Conservation (phyloP, 2,888 invertebrate species). For the Leucoma salicis region DNA sequence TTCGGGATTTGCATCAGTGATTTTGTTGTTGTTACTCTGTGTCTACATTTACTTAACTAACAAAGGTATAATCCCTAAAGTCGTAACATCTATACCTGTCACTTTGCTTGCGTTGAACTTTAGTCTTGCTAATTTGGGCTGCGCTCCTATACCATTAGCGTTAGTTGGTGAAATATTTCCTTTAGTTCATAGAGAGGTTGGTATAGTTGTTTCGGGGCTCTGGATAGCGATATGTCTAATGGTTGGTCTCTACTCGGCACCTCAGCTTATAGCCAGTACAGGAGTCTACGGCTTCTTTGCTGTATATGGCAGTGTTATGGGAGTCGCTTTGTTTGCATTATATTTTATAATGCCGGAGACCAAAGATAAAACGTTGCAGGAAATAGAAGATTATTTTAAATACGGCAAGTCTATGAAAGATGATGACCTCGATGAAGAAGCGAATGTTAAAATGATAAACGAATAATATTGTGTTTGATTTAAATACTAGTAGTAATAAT, state of each 20-base stretch:
- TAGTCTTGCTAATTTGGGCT: slow-evolving; percentile 36
- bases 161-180: slow-evolving; percentile 43
- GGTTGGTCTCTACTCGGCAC: slow-evolving; percentile 24
- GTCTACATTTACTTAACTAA: slow-evolving; percentile 27
- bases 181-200: slow-evolving; percentile 34
- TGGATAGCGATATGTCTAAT: slow-evolving; percentile 22
- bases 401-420: slow-evolving; percentile 18
- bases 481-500: too few species aligned
- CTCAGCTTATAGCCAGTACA: slow-evolving; percentile 27
- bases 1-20: slow-evolving; percentile 42
- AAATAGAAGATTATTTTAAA: slow-evolving; percentile 41
- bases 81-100: slow-evolving; percentile 28
- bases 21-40: slow-evolving; percentile 29
- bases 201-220: slow-evolving; percentile 30
- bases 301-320: slow-evolving; percentile 32
- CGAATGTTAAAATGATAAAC: slow-evolving; percentile 19
- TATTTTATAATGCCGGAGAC: slow-evolving; percentile 43
- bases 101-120: slow-evolving; percentile 35
- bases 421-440: slow-evolving; percentile 8
- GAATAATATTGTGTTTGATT: too few species aligned
- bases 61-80: slow-evolving; percentile 20
- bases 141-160: slow-evolving; percentile 37
- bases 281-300: slow-evolving; percentile 43
- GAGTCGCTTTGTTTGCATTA: slow-evolving; percentile 26
- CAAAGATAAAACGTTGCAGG: slow-evolving; percentile 40